These are phyloP conservation scores for Drosophila athabasca DNA, from an alignment of 1,140 invertebrate genomes.

Conservation along the genomic window DNA sequence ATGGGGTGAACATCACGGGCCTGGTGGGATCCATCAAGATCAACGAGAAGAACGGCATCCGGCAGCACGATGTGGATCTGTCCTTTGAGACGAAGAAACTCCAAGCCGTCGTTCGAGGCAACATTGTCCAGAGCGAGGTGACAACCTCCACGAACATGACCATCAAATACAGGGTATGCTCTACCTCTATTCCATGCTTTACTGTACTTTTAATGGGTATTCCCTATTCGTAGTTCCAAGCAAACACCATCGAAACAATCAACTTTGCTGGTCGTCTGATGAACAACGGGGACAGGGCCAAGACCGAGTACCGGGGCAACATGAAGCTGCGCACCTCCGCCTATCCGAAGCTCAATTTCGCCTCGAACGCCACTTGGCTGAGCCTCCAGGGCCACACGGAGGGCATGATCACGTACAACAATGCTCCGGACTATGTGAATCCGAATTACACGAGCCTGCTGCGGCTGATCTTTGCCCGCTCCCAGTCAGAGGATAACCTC, in stretches of 20 bases:
- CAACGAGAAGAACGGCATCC: constrained; percentile 86
- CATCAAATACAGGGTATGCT: constrained; percentile 85
- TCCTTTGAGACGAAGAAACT: constrained; percentile 86
- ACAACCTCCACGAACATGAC: constrained; percentile 82
- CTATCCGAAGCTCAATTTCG: constrained; percentile 90
- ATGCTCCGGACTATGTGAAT: constrained; percentile 77
- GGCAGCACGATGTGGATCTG: constrained; percentile 86
- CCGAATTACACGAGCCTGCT: constrained; percentile 85
- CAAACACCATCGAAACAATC: constrained; percentile 87
- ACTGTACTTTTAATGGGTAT: not conserved
- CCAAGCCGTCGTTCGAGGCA: constrained; percentile 85
- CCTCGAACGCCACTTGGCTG: constrained; percentile 85
- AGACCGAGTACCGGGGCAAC: constrained; percentile 87
- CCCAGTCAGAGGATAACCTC: constrained; percentile 77
- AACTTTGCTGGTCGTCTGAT: constrained; percentile 87
- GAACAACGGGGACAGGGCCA: constrained; percentile 86
- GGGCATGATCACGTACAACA: constrained; percentile 73
- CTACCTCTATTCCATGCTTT: not conserved
- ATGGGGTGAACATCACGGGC: constrained; percentile 86
- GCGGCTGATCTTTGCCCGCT: constrained; percentile 85
- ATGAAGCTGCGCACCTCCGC: constrained; percentile 88
- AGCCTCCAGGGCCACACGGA: constrained; percentile 78
- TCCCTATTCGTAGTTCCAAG: constrained; percentile 86
- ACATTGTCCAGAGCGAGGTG: constrained; percentile 84
- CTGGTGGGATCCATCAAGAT: constrained; percentile 85